A percentile compares a stretch with the other conserved stretches of the same genome.
Conservation (phyloP, 2,113 vertebrate species). For the Chionomys nivalis region DNA sequence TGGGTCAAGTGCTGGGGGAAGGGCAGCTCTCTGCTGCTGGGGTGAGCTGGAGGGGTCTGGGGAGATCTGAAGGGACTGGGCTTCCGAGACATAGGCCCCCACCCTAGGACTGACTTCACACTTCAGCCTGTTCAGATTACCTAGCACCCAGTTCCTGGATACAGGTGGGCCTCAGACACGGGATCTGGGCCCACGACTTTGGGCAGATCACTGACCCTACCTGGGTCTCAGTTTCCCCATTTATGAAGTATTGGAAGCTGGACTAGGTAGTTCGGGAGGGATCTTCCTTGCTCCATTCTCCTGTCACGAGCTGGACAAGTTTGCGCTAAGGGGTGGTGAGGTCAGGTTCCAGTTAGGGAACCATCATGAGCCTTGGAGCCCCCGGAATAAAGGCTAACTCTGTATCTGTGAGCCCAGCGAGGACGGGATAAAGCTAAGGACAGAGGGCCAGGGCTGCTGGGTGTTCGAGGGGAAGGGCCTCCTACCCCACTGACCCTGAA, state of each 20-base stretch:
- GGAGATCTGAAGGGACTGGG: background rate
- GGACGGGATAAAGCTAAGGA: accelerated
- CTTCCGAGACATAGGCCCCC: accelerated
- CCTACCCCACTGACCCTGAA: background rate
- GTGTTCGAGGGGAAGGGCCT: background rate
- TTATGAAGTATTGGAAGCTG: background rate
- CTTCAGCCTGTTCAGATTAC: background rate
- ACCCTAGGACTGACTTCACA: background rate
- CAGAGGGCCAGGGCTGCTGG: background rate
- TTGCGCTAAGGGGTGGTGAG: background rate
- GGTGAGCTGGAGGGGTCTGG: background rate
- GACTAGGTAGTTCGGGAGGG: too few species aligned
- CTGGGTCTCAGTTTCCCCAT: background rate
- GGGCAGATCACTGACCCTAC: too few species aligned
- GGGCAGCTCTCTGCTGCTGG: background rate
- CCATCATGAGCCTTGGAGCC: accelerated
- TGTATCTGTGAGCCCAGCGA: background rate
- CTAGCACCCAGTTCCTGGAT: background rate
- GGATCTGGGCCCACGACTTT: background rate
- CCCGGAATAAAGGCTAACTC: background rate
- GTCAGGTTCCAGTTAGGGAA: too few species aligned
- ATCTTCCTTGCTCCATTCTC: background rate
- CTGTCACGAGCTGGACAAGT: background rate
- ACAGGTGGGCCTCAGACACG: background rate
- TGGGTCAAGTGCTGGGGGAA: background rate